phyloP scores from a whole-genome alignment of 2,797 vertebrate species.

The Pelochelys cantorii region DNA sequence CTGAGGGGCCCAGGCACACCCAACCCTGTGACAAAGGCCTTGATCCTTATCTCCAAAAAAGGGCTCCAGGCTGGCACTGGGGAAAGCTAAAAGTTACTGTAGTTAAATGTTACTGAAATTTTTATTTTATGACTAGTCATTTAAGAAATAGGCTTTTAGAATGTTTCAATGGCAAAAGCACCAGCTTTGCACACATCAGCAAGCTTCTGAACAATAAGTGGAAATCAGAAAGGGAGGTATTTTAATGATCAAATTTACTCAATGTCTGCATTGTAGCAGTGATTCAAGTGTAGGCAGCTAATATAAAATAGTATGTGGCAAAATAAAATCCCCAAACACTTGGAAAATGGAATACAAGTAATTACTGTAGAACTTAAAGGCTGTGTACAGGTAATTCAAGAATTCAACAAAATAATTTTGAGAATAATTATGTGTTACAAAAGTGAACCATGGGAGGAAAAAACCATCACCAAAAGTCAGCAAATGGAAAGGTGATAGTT shows the following conservation, averaged over 20 bases:
- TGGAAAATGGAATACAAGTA: constrained; percentile 27
- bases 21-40: too few species aligned
- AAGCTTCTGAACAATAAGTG: neutral
- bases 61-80: too few species aligned
- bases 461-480: neutral
- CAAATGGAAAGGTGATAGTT: neutral
- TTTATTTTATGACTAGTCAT: neutral
- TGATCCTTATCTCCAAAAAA: neutral
- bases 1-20: too few species aligned
- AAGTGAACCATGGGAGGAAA: neutral
- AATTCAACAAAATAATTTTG: neutral
- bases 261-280: constrained; percentile 1
- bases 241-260: constrained; percentile 40
- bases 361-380: constrained; percentile 24
- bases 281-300: constrained; percentile 29
- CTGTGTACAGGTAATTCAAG: neutral
- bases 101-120: neutral
- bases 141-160: neutral
- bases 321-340: neutral
- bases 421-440: neutral
- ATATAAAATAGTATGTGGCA: neutral
- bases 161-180: neutral
- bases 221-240: neutral
- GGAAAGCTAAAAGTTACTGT: too few species aligned
- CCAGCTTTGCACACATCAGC: neutral